phyloP scores from a whole-genome alignment of 2,113 vertebrate genomes.

The Catagonus wagneri region DNA sequence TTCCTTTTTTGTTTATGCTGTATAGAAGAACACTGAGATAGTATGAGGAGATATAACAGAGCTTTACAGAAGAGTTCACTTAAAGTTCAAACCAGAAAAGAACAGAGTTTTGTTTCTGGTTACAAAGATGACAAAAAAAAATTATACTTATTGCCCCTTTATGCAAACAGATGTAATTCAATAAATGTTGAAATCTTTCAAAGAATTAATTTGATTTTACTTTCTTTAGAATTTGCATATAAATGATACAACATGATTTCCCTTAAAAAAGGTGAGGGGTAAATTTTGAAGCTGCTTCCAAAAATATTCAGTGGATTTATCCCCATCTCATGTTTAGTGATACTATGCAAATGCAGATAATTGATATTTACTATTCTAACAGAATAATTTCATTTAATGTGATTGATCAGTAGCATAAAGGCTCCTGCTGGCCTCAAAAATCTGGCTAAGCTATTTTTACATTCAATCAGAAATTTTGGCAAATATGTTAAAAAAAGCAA shows the following conservation, averaged over 20 bases:
- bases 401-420: conserved; percentile 43
- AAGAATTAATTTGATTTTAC: conserved; percentile 42
- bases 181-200: background rate
- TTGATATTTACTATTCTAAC: conserved; percentile 34
- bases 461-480: conserved; percentile 44
- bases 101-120: background rate
- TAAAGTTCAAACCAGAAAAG: conserved; percentile 52
- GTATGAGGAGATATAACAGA: background rate
- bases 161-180: conserved; percentile 21
- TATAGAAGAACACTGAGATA: conserved; percentile 12
- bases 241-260: conserved; percentile 43
- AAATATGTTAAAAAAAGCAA: conserved; percentile 43
- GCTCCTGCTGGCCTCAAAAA: background rate
- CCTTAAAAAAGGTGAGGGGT: background rate
- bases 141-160: background rate
- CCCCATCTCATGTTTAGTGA: conserved; percentile 31
- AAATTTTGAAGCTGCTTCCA: conserved; percentile 45
- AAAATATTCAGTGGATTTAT: conserved; percentile 10
- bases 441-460: conserved; percentile 37
- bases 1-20: conserved; percentile 42
- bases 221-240: conserved; percentile 48
- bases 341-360: background rate
- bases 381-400: conserved; percentile 42
- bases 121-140: conserved; percentile 44
- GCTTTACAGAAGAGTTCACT: conserved; percentile 44